Base-by-base conservation (phyloP, 2,888 invertebrate genomes). In the Buathra laborator region DNA sequence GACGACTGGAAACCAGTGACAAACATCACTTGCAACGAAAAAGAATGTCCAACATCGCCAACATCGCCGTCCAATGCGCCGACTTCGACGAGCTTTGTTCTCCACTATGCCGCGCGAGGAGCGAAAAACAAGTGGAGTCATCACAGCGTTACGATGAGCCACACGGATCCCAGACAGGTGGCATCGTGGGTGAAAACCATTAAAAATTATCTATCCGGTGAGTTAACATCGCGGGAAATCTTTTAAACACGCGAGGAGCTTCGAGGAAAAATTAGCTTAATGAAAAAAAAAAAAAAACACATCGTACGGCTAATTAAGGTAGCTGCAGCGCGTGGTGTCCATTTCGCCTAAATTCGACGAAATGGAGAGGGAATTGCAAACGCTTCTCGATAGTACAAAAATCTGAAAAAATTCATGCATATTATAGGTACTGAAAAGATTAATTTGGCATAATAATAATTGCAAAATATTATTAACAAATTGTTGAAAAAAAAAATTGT, bases 131-230 rank as follows among this genome's bases (percentile, higher is more conserved):
- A 95, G 88, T 96, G 96, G 96, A 94, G 95, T 56, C 94, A 95
- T 86, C 94, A 95, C 86, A 94, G 94, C 46, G 93, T 96, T 32
- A 95, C 94, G 0, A 94, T 96, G 90, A 95, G 95, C 89, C 96
- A 96, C 92, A 94, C 94, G 0, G 96, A 96, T 91, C 93, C 95
- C 0, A 92, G 95, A 84, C 95, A 96, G 89, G 94, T 96, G n/a
- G 94, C 95, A 0, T 95, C 95, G 43, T 96, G 96, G 96, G 95
- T 95, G 46, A 94, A 95, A 90, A 95, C 95, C 16, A 93, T 96
- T 56, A 94, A 95, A 78, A 95, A 95, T 90, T 94, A 94, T 89
- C 91, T 95, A 78, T 92, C 94, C 88, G 94, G 95, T 95, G 89
- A 94, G 94, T 93, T 51, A 32, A 48, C 32, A 62, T 29, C 14